These are phyloP conservation scores for Sebastes diaconus DNA, from an alignment of 2,797 vertebrate species.

Conservation along the genomic window DNA sequence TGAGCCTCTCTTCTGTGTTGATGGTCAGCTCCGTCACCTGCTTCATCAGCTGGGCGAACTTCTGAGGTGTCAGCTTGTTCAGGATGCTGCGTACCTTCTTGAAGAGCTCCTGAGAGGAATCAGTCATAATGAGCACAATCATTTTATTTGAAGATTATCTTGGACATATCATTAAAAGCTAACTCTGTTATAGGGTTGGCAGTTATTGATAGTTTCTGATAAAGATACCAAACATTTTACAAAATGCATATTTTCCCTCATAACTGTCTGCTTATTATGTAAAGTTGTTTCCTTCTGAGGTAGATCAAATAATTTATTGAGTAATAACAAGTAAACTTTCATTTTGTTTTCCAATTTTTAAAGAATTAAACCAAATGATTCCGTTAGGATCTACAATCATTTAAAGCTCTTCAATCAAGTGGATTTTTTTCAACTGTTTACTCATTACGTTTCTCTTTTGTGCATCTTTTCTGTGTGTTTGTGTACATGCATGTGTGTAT, in stretches of 20 bases:
- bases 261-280: background rate
- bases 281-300: background rate
- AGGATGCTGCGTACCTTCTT: slow-evolving; percentile 97
- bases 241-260: background rate
- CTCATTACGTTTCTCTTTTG: background rate
- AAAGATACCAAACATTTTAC: background rate
- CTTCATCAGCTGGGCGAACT: slow-evolving; percentile 98
- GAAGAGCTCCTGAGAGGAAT: slow-evolving; percentile 86
- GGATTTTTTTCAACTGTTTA: background rate
- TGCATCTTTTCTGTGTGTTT: background rate
- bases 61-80: slow-evolving; percentile 98
- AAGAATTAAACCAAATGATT: background rate
- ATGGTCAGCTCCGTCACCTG: slow-evolving; percentile 97
- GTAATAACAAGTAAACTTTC: background rate
- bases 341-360: background rate
- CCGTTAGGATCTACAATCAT: background rate
- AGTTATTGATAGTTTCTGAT: background rate
- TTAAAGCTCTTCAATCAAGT: background rate
- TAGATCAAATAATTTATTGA: background rate
- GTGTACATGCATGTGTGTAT: background rate
- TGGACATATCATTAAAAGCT: background rate
- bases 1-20: slow-evolving; percentile 95
- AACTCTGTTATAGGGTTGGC: background rate
- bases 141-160: background rate
- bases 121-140: background rate